Evolutionary conservation across 2,797 vertebrate species (phyloP).

Genomic region (Loris lydekkerianus): DNA sequence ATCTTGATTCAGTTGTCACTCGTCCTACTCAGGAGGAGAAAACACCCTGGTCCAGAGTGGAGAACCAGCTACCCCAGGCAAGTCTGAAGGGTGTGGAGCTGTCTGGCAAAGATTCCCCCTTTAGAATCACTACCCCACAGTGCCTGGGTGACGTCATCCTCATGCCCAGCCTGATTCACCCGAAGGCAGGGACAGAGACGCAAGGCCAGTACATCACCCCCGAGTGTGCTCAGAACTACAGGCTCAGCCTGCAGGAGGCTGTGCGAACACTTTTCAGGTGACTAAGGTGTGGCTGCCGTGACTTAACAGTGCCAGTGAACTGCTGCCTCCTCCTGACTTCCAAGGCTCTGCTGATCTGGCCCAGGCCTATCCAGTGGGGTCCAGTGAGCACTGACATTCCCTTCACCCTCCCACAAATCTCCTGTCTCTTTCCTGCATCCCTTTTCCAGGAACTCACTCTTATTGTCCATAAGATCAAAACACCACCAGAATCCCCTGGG

Average conservation of each 20-base stretch:
- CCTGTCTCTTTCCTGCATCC: neutral
- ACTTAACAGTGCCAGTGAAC: neutral
- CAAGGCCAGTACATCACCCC: neutral
- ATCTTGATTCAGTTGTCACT: neutral
- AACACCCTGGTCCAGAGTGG: rapidly evolving
- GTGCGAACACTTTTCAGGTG: neutral
- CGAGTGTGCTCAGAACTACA: neutral
- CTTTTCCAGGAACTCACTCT: neutral
- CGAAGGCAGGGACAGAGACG: neutral
- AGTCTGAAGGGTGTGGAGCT: neutral
- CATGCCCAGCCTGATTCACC: neutral
- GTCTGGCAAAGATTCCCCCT: neutral
- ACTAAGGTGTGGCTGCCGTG: neutral
- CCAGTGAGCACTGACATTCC: neutral
- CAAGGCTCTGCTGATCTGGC: neutral
- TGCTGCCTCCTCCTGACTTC: neutral
- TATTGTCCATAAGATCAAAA: neutral
- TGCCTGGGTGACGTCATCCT: too few species aligned
- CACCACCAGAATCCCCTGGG: neutral
- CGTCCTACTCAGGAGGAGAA: neutral
- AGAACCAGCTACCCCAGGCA: neutral
- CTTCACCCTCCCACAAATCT: neutral
- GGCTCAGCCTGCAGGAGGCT: neutral
- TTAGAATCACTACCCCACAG: neutral
- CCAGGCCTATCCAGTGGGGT: neutral